A percentile compares a stretch with the other conserved stretches of the same genome.
Conservation (phyloP, 2,113 vertebrate genomes). For the Cichladusa arquata region DNA sequence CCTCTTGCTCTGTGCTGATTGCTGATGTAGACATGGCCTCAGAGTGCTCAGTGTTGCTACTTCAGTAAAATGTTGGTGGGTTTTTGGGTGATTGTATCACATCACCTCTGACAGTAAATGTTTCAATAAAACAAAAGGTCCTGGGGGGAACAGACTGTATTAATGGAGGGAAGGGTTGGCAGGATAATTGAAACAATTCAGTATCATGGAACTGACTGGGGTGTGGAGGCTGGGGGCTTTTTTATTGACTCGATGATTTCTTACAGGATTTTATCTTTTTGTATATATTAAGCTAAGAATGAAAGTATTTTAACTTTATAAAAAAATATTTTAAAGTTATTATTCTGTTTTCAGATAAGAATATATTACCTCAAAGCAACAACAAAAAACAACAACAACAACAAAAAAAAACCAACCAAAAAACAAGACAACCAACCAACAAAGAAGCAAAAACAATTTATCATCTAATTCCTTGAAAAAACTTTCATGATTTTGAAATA, state of each 20-base stretch:
- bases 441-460: fast-evolving
- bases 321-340: neutral
- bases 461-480: neutral
- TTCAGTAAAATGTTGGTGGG: fast-evolving
- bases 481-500: neutral
- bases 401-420: no score
- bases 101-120: neutral
- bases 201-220: neutral
- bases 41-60: no score
- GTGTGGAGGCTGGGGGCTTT: neutral
- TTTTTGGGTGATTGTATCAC: neutral
- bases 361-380: neutral
- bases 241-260: neutral
- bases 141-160: neutral
- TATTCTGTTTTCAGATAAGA: neutral
- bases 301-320: neutral
- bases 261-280: neutral
- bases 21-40: fast-evolving
- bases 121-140: neutral
- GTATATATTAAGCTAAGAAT: neutral
- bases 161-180: neutral
- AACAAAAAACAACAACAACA: neutral
- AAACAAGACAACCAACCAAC: neutral
- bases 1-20: neutral
- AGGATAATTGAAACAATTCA: neutral